These are phyloP conservation scores for Mamestra brassicae DNA, from an alignment of 2,888 invertebrate genomes.

Conservation along the genomic window DNA sequence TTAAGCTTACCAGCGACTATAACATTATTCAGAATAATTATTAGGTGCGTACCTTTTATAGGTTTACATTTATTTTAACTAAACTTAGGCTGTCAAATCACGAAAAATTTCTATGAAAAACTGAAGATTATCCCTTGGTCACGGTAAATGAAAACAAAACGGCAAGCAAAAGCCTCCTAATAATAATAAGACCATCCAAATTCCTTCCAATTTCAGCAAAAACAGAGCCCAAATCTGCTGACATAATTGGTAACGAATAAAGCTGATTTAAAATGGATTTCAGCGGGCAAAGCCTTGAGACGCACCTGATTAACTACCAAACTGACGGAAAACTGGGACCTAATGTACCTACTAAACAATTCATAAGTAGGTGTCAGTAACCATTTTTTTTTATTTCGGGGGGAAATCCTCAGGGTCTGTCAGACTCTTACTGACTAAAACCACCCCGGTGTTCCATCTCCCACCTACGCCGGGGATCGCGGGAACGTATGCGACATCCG, in stretches of 20 bases:
- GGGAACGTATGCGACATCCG: no score
- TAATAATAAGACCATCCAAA: constrained; percentile 33
- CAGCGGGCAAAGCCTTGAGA: constrained; percentile 36
- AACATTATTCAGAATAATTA: not conserved
- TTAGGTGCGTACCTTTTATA: not conserved
- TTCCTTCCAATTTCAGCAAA: constrained; percentile 49
- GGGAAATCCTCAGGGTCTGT: no score
- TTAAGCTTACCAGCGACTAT: not conserved
- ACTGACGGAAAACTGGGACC: constrained; percentile 32
- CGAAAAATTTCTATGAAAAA: not conserved
- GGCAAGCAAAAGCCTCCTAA: constrained; percentile 6
- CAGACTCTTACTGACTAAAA: no score
- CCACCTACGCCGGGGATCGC: no score
- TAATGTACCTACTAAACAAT: constrained; percentile 33
- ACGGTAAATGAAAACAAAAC: constrained; percentile 29
- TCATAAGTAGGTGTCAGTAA: constrained; percentile 24
- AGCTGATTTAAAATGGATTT: constrained; percentile 59
- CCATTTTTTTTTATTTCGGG: no score
- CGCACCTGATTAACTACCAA: constrained; percentile 52
- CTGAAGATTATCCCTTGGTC: not conserved
- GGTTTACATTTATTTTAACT: not conserved
- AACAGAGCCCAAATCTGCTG: constrained; percentile 33
- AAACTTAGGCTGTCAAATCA: not conserved
- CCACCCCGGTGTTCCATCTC: no score
- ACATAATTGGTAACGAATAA: constrained; percentile 50